These are phyloP conservation scores for Otis tarda DNA, from an alignment of 2,113 vertebrate species.

Conservation along the genomic window DNA sequence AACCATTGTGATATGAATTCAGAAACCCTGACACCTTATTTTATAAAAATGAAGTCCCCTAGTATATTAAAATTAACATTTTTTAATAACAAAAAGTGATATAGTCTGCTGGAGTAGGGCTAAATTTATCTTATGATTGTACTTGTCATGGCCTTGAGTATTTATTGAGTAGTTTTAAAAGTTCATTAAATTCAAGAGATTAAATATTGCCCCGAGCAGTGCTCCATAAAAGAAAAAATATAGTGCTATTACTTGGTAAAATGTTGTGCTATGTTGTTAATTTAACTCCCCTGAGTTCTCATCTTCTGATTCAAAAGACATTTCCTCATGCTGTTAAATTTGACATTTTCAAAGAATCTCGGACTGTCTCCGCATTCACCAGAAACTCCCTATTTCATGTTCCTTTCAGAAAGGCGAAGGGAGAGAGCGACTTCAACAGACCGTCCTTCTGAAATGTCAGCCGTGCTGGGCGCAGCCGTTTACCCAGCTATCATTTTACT, in stretches of 20 bases:
- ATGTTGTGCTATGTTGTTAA: conserved; percentile 77
- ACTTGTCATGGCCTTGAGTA: conserved; percentile 73
- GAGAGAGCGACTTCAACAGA: background rate
- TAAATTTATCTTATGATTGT: conserved; percentile 72
- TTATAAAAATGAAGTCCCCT: conserved; percentile 69
- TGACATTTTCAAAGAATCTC: conserved; percentile 66
- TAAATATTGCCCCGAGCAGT: conserved; percentile 72
- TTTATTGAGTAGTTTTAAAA: conserved; percentile 81
- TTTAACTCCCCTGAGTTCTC: conserved; percentile 73
- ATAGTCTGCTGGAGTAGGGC: conserved; percentile 61
- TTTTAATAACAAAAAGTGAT: conserved; percentile 76
- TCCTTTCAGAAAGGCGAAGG: background rate
- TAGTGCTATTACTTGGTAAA: conserved; percentile 74
- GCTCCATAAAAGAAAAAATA: conserved; percentile 78
- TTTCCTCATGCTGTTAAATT: conserved; percentile 65
- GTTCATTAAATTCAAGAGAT: conserved; percentile 83
- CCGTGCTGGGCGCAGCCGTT: conserved; percentile 31
- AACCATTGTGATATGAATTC: background rate
- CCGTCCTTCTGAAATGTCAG: conserved; percentile 69
- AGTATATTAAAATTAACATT: conserved; percentile 76
- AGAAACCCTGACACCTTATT: conserved; percentile 51
- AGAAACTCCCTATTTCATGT: background rate
- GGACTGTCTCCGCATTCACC: background rate
- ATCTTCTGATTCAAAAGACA: conserved; percentile 66
- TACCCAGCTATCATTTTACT: background rate